phyloP scores from a whole-genome alignment of 2,888 invertebrate species.

The Aphidius colemani region DNA sequence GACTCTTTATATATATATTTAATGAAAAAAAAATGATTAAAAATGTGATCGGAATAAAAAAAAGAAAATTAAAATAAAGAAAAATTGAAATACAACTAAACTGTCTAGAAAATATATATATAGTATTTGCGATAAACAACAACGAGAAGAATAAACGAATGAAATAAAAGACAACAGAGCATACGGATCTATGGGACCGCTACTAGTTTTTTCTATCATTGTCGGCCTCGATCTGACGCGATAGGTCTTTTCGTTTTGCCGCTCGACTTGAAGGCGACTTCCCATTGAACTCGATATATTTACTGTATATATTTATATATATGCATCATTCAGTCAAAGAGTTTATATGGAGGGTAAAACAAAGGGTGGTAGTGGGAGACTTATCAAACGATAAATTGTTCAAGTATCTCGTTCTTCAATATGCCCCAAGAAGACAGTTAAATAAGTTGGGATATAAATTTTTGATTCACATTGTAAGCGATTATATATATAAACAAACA shows the following conservation, averaged over 20 bases:
- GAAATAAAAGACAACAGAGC: slow-evolving; percentile 21
- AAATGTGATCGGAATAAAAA: background rate
- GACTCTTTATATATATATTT: slow-evolving; percentile 6
- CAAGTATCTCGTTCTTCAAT: slow-evolving; percentile 22
- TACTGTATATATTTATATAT: background rate
- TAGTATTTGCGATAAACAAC: background rate
- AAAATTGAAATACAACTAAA: background rate
- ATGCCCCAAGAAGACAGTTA: slow-evolving; percentile 7
- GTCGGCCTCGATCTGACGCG: slow-evolving; percentile 45
- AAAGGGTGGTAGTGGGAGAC: background rate
- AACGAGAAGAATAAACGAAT: slow-evolving; percentile 24
- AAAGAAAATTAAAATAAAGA: slow-evolving; percentile 5
- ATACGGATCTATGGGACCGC: slow-evolving; percentile 49
- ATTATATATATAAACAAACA: background rate
- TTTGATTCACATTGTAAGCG: background rate
- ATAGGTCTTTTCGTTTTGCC: slow-evolving; percentile 34
- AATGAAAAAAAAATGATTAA: slow-evolving; percentile 9
- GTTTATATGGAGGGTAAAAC: background rate
- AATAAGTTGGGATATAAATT: slow-evolving; percentile 2
- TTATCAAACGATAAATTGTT: slow-evolving; percentile 21
- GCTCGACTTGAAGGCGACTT: slow-evolving; percentile 21
- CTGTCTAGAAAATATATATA: background rate
- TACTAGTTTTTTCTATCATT: slow-evolving; percentile 47
- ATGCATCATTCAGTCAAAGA: slow-evolving; percentile 2
- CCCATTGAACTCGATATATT: slow-evolving; percentile 7